Evolutionary conservation across 2,113 vertebrate species (phyloP).

Genomic region (Gopherus flavomarginatus): DNA sequence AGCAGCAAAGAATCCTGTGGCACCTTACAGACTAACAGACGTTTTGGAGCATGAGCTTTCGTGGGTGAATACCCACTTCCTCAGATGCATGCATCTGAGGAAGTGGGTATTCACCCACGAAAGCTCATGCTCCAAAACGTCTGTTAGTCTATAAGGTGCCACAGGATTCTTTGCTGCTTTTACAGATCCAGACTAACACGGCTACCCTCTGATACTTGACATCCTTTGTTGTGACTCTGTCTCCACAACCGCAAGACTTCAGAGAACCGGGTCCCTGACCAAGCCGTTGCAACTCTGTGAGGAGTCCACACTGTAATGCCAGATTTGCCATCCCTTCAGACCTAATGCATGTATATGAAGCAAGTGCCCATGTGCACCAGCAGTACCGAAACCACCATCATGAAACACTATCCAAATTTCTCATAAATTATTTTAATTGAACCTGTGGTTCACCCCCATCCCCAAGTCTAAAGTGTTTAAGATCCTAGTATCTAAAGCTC

Average conservation of each 20-base stretch:
- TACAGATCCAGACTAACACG: too few species aligned
- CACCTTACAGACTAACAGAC: too few species aligned
- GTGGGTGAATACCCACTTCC: too few species aligned
- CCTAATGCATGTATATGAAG: not conserved
- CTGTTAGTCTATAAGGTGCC: too few species aligned
- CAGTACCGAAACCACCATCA: not conserved
- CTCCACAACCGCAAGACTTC: not conserved
- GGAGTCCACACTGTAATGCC: not conserved
- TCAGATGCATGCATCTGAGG: too few species aligned
- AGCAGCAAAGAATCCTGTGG: too few species aligned
- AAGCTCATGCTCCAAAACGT: too few species aligned
- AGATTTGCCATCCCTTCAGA: not conserved
- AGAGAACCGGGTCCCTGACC: not conserved
- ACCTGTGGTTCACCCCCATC: not conserved
- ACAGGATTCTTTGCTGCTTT: too few species aligned
- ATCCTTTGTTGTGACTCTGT: not conserved
- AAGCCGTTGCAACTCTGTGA: not conserved
- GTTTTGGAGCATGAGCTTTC: too few species aligned
- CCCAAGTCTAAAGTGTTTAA: not conserved
- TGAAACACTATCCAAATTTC: not conserved
- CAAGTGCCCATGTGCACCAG: not conserved
- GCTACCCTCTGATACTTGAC: too few species aligned
- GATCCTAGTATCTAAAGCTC: not conserved
- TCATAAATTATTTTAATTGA: not conserved
- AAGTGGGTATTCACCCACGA: too few species aligned